Evolutionary conservation across 2,113 vertebrate genomes (phyloP).

Genomic region (human (Homo sapiens)): DNA sequence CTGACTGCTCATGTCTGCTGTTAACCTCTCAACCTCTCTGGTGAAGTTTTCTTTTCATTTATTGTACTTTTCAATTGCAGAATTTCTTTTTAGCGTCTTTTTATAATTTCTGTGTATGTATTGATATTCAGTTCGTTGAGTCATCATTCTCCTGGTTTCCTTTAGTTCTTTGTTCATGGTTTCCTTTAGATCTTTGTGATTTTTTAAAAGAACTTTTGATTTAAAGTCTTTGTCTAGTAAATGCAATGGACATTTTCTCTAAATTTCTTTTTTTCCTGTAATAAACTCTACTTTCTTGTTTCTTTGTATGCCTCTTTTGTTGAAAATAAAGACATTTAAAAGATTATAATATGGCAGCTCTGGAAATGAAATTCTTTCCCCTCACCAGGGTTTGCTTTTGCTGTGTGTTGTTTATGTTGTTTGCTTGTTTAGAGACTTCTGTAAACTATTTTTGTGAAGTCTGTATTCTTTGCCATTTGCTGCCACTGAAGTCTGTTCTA

Average conservation of each 20-base stretch:
- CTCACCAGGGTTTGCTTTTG: neutral
- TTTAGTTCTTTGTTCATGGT: neutral
- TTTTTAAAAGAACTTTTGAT: neutral
- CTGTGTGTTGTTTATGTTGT: neutral
- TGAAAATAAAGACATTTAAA: constrained; percentile 6
- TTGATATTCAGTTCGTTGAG: neutral
- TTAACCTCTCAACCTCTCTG: neutral
- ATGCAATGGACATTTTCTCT: neutral
- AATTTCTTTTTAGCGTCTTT: neutral
- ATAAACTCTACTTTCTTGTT: neutral
- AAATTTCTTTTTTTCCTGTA: neutral
- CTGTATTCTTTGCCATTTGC: neutral
- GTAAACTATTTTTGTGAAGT: neutral
- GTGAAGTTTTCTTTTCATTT: constrained; percentile 14
- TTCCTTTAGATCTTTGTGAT: neutral
- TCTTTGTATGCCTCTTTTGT: neutral
- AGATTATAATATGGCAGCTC: neutral
- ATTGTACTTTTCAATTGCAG: neutral
- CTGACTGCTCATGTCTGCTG: neutral
- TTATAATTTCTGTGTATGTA: neutral
- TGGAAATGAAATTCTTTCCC: neutral
- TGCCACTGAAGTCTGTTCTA: neutral
- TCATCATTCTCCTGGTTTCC: neutral
- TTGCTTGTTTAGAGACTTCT: neutral
- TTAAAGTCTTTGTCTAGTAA: neutral